Evolutionary conservation across 1,140 invertebrate species (phyloP), one percentile per base, ranked within the genome.

Genomic region (Lordiphosa mommai): DNA sequence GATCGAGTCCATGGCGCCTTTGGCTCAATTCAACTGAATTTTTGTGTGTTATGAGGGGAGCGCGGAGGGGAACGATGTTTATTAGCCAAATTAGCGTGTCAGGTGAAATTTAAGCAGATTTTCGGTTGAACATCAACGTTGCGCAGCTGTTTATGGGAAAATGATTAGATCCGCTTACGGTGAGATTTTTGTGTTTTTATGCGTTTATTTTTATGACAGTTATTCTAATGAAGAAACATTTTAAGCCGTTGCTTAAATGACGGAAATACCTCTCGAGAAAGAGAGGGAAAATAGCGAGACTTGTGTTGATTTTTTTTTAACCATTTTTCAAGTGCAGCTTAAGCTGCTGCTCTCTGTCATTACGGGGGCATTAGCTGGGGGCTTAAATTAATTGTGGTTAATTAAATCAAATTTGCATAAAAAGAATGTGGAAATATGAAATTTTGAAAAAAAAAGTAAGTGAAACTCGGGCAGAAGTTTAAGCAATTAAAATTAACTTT

Each of bases 81-180:
- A 82, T 82, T 84, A 33, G 77, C 77, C 77, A 82, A 82, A 82
- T 82, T 82, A 82, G 77, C 77, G 77, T 69, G 59, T 82, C 68
- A 76, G 77, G 77, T 82, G 77, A 82, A 82, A 82, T 82, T 82
- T 82, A 82, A 82, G 77, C 77, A 82, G 77, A 82, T 82, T 84
- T 84, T 76, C 48, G 55, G 55, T 64, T 68, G 61, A 67, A 61
- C 72, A 68, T 20, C 40, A 43, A 13, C 40, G n/a, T 68, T 65
- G 66, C 23, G 52, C 55, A 59, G 30, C 68, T 61, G 52, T 82
- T 82, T 84, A 77, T 84, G 77, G 77, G 77, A 82, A 82, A 85
- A 82, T 84, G 77, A 82, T 82, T 82, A 84, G 77, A 82, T 82
- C 77, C 77, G 77, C 77, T 82, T 82, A 82, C 30, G 68, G 29